phyloP scores from a whole-genome alignment of 2,797 vertebrate species.

The Syndactyla subalaris region DNA sequence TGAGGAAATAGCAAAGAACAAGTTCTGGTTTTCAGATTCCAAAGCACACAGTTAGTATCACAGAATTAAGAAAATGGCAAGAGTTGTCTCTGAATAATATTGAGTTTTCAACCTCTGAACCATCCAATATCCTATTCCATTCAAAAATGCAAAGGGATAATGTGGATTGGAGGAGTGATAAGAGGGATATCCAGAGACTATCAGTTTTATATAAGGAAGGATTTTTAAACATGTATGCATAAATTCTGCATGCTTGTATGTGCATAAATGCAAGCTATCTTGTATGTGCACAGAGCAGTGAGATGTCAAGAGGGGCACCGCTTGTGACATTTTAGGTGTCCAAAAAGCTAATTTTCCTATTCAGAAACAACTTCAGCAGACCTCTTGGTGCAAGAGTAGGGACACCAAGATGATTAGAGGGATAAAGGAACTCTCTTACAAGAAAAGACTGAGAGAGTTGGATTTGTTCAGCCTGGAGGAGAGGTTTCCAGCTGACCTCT shows the following conservation, averaged over 20 bases:
- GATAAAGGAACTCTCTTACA: not conserved
- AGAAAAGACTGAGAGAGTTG: not conserved
- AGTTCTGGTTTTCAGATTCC: not conserved
- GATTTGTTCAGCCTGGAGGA: not conserved
- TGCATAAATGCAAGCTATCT: not conserved
- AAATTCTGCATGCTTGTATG: not conserved
- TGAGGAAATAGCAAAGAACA: not conserved
- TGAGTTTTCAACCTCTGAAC: not conserved
- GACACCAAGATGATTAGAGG: not conserved
- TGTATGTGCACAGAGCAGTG: not conserved
- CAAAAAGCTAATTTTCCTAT: not conserved
- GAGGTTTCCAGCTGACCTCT: not conserved
- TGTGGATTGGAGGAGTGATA: not conserved
- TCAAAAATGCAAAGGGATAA: not conserved
- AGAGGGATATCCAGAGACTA: not conserved
- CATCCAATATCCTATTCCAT: not conserved
- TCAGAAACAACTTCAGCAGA: not conserved
- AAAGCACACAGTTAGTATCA: accelerated
- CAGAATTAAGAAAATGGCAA: not conserved
- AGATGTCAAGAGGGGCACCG: not conserved
- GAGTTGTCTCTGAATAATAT: not conserved
- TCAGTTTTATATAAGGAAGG: not conserved
- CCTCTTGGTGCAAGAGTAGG: not conserved
- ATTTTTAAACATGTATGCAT: not conserved
- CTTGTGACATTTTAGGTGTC: not conserved